Percentiles rank a stretch among this genome's conserved stretches.
These are phyloP conservation scores for Carassius gibelio DNA, from an alignment of 2,113 vertebrate species.

Conservation along the genomic window DNA sequence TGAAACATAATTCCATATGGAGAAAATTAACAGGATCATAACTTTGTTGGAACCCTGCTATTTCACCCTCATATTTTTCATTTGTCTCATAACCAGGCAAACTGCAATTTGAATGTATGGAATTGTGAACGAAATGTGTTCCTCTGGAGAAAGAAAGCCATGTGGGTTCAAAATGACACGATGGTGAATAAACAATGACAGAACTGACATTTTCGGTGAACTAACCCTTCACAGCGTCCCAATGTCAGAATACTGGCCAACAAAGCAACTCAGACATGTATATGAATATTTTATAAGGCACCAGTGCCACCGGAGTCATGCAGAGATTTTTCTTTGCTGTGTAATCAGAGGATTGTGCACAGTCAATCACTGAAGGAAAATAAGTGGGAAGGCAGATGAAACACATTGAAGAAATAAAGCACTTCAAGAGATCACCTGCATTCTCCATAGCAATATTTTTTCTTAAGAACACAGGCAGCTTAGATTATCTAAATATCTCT, in stretches of 20 bases:
- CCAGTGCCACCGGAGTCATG: neutral
- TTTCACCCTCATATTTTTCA: neutral
- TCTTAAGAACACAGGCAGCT: neutral
- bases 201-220: neutral
- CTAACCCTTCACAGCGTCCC: conserved; percentile 5
- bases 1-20: neutral
- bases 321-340: conserved; percentile 3
- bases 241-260: conserved; percentile 21
- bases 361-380: neutral
- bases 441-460: conserved; percentile 9
- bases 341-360: conserved; percentile 23
- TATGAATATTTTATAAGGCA: conserved; percentile 25
- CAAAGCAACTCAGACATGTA: neutral
- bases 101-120: neutral
- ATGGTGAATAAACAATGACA: neutral
- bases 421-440: neutral
- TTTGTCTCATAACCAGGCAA: neutral
- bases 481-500: neutral
- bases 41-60: neutral
- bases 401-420: neutral
- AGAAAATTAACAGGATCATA: neutral
- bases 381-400: neutral
- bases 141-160: neutral
- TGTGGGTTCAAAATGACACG: neutral
- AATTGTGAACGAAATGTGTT: neutral